Evolutionary conservation across 2,113 vertebrate species (phyloP).

Genomic region (Lethenteron reissneri): DNA sequence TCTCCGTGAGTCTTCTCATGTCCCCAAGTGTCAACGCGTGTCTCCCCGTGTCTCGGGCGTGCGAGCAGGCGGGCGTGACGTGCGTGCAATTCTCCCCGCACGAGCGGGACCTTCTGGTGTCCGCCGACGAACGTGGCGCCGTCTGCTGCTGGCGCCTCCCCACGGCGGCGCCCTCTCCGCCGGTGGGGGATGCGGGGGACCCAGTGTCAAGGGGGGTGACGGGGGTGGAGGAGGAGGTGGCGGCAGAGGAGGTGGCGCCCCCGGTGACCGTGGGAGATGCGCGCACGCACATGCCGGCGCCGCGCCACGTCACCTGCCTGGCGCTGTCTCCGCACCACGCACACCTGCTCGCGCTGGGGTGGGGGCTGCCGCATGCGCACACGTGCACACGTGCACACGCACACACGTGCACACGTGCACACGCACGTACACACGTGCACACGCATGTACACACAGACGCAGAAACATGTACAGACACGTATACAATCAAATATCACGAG

Average conservation of each 20-base stretch:
- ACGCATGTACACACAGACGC: not conserved
- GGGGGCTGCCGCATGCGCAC: slow-evolving; percentile 12
- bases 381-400: not conserved
- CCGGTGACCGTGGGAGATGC: slow-evolving; percentile 21
- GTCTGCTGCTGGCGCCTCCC: slow-evolving; percentile 64
- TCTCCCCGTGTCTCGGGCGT: too few relatives aligned
- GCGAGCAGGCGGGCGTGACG: slow-evolving; percentile 32
- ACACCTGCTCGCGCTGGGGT: slow-evolving; percentile 61
- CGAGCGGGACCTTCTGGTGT: slow-evolving; percentile 59
- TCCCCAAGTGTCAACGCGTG: too few relatives aligned
- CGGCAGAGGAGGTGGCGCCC: too few relatives aligned
- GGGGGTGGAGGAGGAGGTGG: too few relatives aligned
- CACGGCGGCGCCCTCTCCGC: slow-evolving; percentile 10
- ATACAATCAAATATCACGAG: not conserved
- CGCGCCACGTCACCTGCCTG: slow-evolving; percentile 62
- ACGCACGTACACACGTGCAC: not conserved
- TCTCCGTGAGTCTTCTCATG: too few relatives aligned
- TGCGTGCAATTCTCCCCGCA: slow-evolving; percentile 68
- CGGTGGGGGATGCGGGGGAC: too few relatives aligned
- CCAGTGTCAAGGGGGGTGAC: too few relatives aligned
- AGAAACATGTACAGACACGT: not conserved
- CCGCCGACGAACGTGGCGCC: slow-evolving; percentile 69
- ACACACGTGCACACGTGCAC: not conserved
- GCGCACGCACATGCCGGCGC: slow-evolving; percentile 58
- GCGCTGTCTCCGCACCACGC: slow-evolving; percentile 68